Conservation (phyloP, 2,797 vertebrate genomes). For the Centropyge bicolor region DNA sequence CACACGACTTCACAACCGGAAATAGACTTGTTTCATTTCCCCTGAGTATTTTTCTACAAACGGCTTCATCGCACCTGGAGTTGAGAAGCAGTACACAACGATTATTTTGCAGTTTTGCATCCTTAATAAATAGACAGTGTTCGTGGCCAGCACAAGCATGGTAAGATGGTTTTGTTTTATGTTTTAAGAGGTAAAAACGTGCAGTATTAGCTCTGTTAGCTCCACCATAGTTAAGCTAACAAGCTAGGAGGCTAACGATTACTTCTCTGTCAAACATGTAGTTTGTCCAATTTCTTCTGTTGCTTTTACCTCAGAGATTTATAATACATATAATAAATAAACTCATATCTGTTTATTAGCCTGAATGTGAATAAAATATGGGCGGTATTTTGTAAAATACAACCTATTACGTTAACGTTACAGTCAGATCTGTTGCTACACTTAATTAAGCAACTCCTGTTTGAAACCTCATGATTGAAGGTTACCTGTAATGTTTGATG, state of each 20-base stretch:
- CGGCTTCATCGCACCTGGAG: constrained; percentile 10
- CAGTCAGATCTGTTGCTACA: not conserved
- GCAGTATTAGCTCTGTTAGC: not conserved
- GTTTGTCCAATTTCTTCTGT: not conserved
- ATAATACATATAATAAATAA: too few species aligned
- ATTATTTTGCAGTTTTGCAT: constrained; percentile 26
- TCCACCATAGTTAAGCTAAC: constrained; percentile 67
- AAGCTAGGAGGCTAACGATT: constrained; percentile 42
- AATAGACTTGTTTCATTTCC: constrained; percentile 59
- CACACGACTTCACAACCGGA: constrained; percentile 52
- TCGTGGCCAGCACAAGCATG: constrained; percentile 62
- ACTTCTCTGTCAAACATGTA: constrained; percentile 3
- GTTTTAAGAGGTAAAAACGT: not conserved
- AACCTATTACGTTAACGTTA: not conserved
- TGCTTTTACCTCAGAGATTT: not conserved
- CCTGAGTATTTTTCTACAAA: constrained; percentile 5
- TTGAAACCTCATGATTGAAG: not conserved
- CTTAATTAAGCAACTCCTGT: not conserved
- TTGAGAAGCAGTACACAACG: constrained; percentile 7
- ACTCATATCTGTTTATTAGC: accelerated
- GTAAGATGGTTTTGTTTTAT: constrained; percentile 55
- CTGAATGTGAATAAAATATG: too few species aligned
- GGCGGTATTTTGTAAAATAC: not conserved
- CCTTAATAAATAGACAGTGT: not conserved
- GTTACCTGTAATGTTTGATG: not conserved